These are phyloP conservation scores for Enteromius thamalakanensis DNA, from an alignment of 2,797 vertebrate species.

Conservation along the genomic window DNA sequence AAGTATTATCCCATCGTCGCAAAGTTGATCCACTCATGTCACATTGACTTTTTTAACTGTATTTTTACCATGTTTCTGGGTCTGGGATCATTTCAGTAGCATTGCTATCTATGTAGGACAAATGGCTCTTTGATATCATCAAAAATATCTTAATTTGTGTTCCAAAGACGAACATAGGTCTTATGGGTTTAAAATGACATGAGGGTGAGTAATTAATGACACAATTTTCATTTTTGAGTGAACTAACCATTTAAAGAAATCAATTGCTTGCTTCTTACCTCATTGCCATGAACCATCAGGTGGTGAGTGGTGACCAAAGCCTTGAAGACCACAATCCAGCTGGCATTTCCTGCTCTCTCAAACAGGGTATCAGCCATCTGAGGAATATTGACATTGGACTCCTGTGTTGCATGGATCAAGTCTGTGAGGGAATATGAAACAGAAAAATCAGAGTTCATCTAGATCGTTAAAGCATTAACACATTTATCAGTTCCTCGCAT, in stretches of 20 bases:
- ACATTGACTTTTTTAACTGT: too few relatives aligned
- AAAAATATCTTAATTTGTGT: too few relatives aligned
- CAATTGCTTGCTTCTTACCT: slow-evolving; percentile 77
- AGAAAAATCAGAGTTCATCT: neutral
- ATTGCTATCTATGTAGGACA: too few relatives aligned
- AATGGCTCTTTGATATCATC: too few relatives aligned
- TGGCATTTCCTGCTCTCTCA: slow-evolving; percentile 95
- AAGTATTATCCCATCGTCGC: too few relatives aligned
- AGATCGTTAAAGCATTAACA: neutral
- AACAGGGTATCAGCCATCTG: slow-evolving; percentile 97
- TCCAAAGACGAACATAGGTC: too few relatives aligned
- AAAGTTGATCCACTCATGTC: too few relatives aligned
- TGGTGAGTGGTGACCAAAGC: slow-evolving; percentile 97
- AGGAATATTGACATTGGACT: slow-evolving; percentile 95
- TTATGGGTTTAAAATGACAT: too few relatives aligned
- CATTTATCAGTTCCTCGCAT: neutral
- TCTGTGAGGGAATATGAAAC: slow-evolving; percentile 71
- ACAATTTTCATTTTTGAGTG: too few relatives aligned
- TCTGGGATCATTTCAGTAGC: too few relatives aligned
- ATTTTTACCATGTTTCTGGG: too few relatives aligned
- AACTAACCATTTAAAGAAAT: neutral
- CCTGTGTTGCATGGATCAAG: slow-evolving; percentile 96
- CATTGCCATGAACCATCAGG: slow-evolving; percentile 97
- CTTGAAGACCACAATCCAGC: slow-evolving; percentile 99
- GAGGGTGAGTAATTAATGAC: too few relatives aligned